Conservation (phyloP, 2,113 vertebrate genomes). For the Emydocephalus ijimae region DNA sequence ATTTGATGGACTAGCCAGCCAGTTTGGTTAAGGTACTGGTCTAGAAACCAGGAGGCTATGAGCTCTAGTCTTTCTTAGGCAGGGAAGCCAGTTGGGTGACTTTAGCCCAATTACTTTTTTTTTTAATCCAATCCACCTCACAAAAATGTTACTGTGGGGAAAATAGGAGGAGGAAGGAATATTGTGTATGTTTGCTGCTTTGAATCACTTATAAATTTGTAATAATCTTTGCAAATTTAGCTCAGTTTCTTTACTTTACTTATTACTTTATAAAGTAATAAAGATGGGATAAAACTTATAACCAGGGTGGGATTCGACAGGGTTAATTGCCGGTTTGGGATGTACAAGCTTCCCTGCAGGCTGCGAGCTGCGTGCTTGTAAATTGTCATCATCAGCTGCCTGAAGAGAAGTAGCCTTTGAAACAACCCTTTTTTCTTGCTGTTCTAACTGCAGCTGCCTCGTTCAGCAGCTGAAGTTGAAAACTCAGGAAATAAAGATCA, state of each 20-base stretch:
- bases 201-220: background rate
- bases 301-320: too few relatives aligned
- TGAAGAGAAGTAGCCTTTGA: too few relatives aligned
- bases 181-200: background rate
- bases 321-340: too few relatives aligned
- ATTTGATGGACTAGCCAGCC: background rate
- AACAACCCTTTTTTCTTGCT: too few relatives aligned
- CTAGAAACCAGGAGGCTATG: background rate
- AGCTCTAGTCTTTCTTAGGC: background rate
- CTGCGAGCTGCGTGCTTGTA: too few relatives aligned
- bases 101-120: background rate
- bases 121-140: background rate
- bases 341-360: too few relatives aligned
- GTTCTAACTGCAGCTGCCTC: too few relatives aligned
- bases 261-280: background rate
- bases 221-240: too few relatives aligned
- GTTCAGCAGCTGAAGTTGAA: too few relatives aligned
- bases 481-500: too few relatives aligned
- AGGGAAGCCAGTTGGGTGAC: background rate
- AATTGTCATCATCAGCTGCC: too few relatives aligned
- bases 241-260: too few relatives aligned
- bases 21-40: background rate
- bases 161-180: background rate
- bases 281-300: background rate
- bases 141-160: background rate